Percentiles rank a stretch among this genome's conserved stretches.
Conservation (phyloP, 2,113 vertebrate species). For the Gnathonemus echidnorhynchus region DNA sequence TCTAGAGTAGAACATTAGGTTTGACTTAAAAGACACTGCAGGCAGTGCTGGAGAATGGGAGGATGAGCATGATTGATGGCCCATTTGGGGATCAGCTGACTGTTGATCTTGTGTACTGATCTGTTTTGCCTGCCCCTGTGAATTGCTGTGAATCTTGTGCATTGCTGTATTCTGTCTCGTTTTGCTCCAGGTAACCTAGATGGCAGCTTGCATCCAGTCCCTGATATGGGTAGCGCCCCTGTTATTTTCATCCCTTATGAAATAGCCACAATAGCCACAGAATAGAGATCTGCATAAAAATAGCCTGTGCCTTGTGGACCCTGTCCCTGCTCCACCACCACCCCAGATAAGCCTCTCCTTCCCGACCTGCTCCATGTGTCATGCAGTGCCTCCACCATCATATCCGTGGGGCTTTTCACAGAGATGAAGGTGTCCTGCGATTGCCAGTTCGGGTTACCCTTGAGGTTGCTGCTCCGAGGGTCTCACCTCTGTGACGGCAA, state of each 20-base stretch:
- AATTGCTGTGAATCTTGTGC: neutral
- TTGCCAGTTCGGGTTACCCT: neutral
- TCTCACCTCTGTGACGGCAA: conserved; percentile 78
- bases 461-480: neutral
- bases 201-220: neutral
- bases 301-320: neutral
- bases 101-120: neutral
- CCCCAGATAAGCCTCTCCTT: neutral
- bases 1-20: neutral
- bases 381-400: neutral
- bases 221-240: neutral
- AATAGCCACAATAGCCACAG: neutral
- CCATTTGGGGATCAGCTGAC: neutral
- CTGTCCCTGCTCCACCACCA: neutral
- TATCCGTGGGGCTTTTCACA: neutral
- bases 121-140: neutral
- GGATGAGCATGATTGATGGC: neutral
- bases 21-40: neutral
- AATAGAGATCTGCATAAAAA: neutral
- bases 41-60: neutral
- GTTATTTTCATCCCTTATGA: neutral
- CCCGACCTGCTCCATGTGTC: neutral
- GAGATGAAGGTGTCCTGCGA: neutral
- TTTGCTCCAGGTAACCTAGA: neutral
- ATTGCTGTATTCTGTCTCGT: neutral